Base-by-base conservation (phyloP, 2,113 vertebrate genomes). In the Corydoras maculifer region DNA sequence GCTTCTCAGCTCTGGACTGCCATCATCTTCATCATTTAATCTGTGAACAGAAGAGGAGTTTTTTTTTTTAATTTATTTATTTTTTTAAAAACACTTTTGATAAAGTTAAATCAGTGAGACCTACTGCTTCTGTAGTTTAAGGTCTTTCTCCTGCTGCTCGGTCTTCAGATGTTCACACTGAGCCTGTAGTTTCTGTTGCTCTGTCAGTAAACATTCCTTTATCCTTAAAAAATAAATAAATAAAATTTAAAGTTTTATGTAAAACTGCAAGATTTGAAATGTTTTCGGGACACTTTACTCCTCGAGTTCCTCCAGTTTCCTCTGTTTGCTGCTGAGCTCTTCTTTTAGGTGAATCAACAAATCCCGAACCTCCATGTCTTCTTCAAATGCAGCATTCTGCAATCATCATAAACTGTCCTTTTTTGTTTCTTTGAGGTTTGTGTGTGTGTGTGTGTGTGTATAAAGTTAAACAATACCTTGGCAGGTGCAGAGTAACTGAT, bases 281-380 rank as follows among this genome's bases (percentile, higher is more conserved):
- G 13, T 48, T 49, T 10, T 11, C 9, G 12, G 0, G 6, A 54
- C 14, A 14, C 2, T 31, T 76, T 82, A 98, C 95, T 96, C 94
- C 75, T 90, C 90, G 72, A 95, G 93, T 76, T 95, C 90, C 18
- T 95, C 94, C n/a, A 94, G 90, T 80, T 89, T 90, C 86, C 90
- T 94, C 89, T 94, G 94, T 80, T 94, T 98, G 86, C 92, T 93
- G 49, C 94, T 91, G 8, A 95, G 93, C 63, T 97, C 94, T 8
- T 96, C 94, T 9, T 93, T 86, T 69, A 96, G 90, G 35, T 93
- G 90, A 78, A 90, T 86, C 78, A 96, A 90, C 88, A 94, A 93
- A 85, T 91, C 95, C 88, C 3, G 54, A 14, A 43, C 4, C 35
- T 43, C 35, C 35, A 43, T 8, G 7, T 43, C 30, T 89, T 88